Evolutionary conservation across 2,888 invertebrate species (phyloP).

Genomic region (Apamea anceps): DNA sequence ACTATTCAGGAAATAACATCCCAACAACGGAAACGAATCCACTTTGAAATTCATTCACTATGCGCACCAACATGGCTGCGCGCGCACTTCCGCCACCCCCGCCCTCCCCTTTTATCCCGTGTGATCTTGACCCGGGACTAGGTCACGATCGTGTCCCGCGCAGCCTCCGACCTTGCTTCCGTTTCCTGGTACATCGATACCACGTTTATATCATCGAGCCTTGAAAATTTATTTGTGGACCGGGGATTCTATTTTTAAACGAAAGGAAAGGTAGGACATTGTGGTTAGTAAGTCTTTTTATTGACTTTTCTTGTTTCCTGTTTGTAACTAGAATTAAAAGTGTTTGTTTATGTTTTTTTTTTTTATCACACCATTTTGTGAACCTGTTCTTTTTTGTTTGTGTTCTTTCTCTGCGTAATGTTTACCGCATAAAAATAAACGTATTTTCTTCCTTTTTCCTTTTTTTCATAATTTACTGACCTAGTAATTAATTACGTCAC

Average conservation of each 20-base stretch:
- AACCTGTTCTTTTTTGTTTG: not conserved
- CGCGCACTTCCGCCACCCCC: constrained; percentile 65
- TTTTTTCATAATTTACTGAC: not conserved
- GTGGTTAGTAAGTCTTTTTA: not conserved
- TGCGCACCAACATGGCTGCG: constrained; percentile 22
- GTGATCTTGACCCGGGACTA: constrained; percentile 84
- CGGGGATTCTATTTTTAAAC: constrained; percentile 44
- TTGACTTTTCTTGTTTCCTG: not conserved
- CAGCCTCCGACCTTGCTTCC: constrained; percentile 78
- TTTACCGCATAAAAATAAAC: too few relatives aligned
- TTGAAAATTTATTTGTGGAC: constrained; percentile 51
- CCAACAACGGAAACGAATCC: constrained; percentile 33
- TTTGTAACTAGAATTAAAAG: not conserved
- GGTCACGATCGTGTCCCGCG: constrained; percentile 83
- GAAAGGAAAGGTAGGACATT: not conserved
- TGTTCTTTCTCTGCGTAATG: not conserved
- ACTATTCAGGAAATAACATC: constrained; percentile 20
- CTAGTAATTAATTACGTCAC: not conserved
- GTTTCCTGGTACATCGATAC: constrained; percentile 58
- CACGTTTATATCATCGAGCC: constrained; percentile 51
- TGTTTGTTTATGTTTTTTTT: not conserved
- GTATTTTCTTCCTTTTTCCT: not conserved
- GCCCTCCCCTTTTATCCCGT: constrained; percentile 53
- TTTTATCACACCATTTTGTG: not conserved
- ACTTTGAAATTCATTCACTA: constrained; percentile 69